phyloP scores from a whole-genome alignment of 2,888 invertebrate genomes.

The Ceriagrion tenellum region DNA sequence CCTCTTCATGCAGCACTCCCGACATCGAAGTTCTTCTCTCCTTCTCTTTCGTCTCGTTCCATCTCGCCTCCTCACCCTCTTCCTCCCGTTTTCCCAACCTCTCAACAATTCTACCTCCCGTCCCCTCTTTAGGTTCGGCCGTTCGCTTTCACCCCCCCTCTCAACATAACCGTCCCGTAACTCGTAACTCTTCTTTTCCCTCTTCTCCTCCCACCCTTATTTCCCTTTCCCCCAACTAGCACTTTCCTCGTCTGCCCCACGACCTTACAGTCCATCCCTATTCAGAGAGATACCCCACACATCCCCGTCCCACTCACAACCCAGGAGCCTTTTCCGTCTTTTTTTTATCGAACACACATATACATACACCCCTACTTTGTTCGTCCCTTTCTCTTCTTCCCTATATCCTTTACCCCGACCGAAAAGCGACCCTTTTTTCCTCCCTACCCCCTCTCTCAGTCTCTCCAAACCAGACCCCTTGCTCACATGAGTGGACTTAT shows the following conservation, averaged over 20 bases:
- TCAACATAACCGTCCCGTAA: neutral
- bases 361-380: neutral
- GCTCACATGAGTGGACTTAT: conserved; percentile 10
- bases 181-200: neutral
- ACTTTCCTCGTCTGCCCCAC: neutral
- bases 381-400: neutral
- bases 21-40: neutral
- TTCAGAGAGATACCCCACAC: neutral
- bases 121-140: neutral
- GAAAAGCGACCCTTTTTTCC: neutral
- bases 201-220: neutral
- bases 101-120: neutral
- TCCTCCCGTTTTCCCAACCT: neutral
- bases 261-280: too few species aligned
- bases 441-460: neutral
- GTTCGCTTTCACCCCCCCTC: neutral
- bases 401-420: neutral
- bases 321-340: neutral
- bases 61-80: neutral
- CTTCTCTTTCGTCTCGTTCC: neutral
- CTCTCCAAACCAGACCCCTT: neutral
- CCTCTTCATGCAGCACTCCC: neutral
- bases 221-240: neutral
- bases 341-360: conserved; percentile 9
- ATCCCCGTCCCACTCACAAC: neutral